A percentile compares a stretch with the other conserved stretches of the same genome.
These are phyloP conservation scores for Glareola pratincola DNA, from an alignment of 2,113 vertebrate genomes.

Conservation along the genomic window DNA sequence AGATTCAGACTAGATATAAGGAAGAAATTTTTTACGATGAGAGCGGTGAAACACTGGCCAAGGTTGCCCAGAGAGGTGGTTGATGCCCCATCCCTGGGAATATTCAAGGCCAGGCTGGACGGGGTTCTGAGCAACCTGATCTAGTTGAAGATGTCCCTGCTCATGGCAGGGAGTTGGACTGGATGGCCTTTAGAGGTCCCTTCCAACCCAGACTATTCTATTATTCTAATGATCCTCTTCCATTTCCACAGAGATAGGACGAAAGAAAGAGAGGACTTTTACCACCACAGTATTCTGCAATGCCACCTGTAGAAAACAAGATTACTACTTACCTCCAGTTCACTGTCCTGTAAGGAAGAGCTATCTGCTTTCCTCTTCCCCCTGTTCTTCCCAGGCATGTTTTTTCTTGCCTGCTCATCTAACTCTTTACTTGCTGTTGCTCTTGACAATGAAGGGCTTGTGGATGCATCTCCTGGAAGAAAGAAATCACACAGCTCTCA, in stretches of 20 bases:
- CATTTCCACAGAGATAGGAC: background rate
- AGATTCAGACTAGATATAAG: background rate
- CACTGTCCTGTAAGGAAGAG: conserved; percentile 82
- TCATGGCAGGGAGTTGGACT: background rate
- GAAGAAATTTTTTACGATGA: background rate
- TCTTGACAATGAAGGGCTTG: conserved; percentile 71
- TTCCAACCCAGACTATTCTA: background rate
- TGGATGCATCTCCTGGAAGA: conserved; percentile 68
- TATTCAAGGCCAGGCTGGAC: background rate
- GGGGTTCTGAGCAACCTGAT: background rate
- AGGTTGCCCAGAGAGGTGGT: background rate
- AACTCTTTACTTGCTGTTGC: conserved; percentile 81
- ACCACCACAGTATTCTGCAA: background rate
- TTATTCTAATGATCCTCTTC: background rate
- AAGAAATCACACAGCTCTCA: background rate
- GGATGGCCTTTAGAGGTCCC: background rate
- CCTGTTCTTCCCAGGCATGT: conserved; percentile 87
- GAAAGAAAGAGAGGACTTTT: background rate
- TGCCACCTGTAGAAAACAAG: background rate
- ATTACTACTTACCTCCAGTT: conserved; percentile 84
- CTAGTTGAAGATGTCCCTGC: background rate
- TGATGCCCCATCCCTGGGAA: background rate
- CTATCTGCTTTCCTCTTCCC: conserved; percentile 91
- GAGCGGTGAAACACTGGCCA: background rate
- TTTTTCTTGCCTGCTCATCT: conserved; percentile 88